Percentiles rank a stretch among this genome's conserved stretches.
Conservation (phyloP, 2,797 vertebrate species). For the Molossus alvarezi region DNA sequence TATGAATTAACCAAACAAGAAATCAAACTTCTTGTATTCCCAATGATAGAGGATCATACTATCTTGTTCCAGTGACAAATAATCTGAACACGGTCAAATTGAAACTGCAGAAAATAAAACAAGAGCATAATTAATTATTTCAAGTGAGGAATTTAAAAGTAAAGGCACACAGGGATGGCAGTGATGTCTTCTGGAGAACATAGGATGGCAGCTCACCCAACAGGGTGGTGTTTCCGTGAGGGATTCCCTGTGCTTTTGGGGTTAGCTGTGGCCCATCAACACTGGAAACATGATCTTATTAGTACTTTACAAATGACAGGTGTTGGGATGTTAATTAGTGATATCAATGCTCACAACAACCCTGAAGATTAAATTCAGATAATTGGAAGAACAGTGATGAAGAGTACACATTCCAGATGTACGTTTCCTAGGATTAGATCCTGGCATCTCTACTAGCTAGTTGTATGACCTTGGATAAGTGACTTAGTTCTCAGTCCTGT, state of each 20-base stretch:
- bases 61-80: conserved; percentile 19
- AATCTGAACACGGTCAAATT: neutral
- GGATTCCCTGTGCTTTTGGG: neutral
- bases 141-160: neutral
- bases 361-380: conserved; percentile 32
- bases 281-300: neutral
- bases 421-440: neutral
- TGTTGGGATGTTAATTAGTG: neutral
- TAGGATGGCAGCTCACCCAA: neutral
- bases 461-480: neutral
- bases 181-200: neutral
- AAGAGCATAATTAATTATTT: neutral
- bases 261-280: neutral
- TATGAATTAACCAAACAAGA: conserved; percentile 2
- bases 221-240: neutral
- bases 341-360: neutral
- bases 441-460: neutral
- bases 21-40: conserved; percentile 1
- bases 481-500: neutral
- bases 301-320: neutral
- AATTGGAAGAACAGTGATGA: neutral
- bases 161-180: neutral
- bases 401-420: neutral
- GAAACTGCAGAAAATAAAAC: neutral
- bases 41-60: neutral